Percentiles rank a stretch among this genome's conserved stretches.
phyloP scores from a whole-genome alignment of 2,113 vertebrate genomes.

The Eleginops maclovinus region DNA sequence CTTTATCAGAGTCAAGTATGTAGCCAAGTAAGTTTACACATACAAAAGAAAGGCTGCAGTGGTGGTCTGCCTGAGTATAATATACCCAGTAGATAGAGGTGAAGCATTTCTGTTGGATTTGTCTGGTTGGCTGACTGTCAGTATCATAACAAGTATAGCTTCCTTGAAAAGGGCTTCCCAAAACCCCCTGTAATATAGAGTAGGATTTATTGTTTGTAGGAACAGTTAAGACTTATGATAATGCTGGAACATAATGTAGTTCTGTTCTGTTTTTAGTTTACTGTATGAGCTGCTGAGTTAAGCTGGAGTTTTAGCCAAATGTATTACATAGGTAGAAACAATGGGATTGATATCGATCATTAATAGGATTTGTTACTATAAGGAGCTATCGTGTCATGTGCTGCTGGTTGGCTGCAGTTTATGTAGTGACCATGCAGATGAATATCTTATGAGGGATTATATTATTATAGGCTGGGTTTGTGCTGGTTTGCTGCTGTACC shows the following conservation, averaged over 20 bases:
- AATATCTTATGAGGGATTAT: conserved; percentile 1
- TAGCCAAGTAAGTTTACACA: no score
- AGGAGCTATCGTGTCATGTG: background rate
- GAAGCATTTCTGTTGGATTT: background rate
- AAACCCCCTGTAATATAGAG: conserved; percentile 9
- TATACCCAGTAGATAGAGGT: background rate
- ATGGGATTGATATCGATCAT: no score
- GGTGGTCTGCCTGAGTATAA: background rate
- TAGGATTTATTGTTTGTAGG: background rate
- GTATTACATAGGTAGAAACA: background rate
- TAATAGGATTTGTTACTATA: conserved; percentile 3
- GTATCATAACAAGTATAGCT: background rate
- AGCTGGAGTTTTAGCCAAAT: background rate
- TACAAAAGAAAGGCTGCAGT: background rate
- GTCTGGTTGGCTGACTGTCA: background rate
- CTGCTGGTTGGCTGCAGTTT: conserved; percentile 11
- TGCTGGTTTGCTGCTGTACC: background rate
- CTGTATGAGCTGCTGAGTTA: conserved; percentile 2
- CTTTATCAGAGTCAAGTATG: background rate
- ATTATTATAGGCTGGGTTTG: conserved; percentile 7
- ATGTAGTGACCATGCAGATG: background rate
- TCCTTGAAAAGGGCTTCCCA: background rate
- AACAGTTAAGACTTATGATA: background rate
- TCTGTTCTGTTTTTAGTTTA: conserved; percentile 20
- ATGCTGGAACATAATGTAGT: conserved; percentile 7